These are phyloP conservation scores for Brachyrhaphis roseni DNA, from an alignment of 2,797 vertebrate genomes.

Conservation along the genomic window DNA sequence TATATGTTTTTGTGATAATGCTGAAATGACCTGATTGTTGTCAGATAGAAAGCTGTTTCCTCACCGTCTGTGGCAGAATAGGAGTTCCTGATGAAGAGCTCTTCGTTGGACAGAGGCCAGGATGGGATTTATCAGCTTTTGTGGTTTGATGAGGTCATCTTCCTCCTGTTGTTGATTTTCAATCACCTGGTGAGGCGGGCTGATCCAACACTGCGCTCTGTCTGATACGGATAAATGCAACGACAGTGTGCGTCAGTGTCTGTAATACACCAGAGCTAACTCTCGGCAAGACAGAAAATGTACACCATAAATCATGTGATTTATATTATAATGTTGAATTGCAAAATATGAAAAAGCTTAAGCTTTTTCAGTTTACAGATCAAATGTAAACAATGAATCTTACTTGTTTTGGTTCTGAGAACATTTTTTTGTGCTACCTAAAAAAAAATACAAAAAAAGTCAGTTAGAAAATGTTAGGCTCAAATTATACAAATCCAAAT, in stretches of 20 bases:
- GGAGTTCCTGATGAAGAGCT: slow-evolving; percentile 73
- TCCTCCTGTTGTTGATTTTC: slow-evolving; percentile 46
- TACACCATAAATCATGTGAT: neutral
- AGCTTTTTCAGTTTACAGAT: neutral
- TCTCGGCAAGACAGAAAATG: neutral
- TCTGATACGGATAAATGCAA: slow-evolving; percentile 37
- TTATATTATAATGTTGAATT: neutral
- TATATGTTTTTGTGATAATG: neutral
- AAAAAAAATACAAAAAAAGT: slow-evolving; percentile 12
- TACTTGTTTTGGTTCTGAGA: slow-evolving; percentile 31
- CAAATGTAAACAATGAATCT: slow-evolving; percentile 6
- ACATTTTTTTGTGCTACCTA: slow-evolving; percentile 35
- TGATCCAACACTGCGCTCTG: slow-evolving; percentile 31
- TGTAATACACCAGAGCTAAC: neutral
- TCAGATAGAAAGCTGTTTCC: slow-evolving; percentile 18
- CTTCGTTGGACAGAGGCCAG: slow-evolving; percentile 56
- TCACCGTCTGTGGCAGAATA: slow-evolving; percentile 77
- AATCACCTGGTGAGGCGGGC: slow-evolving; percentile 27
- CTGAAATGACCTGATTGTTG: neutral
- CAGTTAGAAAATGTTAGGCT: neutral
- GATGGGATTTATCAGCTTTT: slow-evolving; percentile 64
- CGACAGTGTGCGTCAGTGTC: neutral
- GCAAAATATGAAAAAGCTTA: neutral
- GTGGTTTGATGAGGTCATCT: slow-evolving; percentile 63
- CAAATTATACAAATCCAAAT: neutral